Conservation (phyloP, 2,113 vertebrate genomes). For the Pandion haliaetus region DNA sequence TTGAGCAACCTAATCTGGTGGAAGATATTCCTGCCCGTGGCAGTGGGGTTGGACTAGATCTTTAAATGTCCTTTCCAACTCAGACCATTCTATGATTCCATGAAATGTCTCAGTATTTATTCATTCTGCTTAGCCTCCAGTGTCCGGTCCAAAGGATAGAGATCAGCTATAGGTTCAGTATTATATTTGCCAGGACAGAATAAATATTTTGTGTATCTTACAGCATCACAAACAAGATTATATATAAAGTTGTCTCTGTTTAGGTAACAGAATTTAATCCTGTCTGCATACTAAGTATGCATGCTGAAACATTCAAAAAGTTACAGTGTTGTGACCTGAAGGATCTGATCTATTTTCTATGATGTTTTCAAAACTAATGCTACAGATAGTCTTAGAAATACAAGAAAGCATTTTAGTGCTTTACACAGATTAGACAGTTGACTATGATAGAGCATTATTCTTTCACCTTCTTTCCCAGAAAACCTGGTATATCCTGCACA, state of each 20-base stretch:
- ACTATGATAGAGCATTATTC: background rate
- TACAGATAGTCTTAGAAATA: background rate
- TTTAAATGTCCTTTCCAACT: background rate
- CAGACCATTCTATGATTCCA: background rate
- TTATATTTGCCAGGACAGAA: background rate
- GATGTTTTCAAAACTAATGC: background rate
- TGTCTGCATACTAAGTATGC: background rate
- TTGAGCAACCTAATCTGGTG: background rate
- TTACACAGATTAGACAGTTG: background rate
- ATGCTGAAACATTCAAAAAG: background rate
- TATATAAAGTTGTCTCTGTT: background rate
- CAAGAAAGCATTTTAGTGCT: background rate
- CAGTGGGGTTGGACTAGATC: background rate
- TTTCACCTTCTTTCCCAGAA: background rate
- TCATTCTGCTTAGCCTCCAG: background rate
- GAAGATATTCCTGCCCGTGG: accelerated
- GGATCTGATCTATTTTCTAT: background rate
- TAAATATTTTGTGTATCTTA: background rate
- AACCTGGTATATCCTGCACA: background rate
- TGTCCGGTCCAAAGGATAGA: background rate
- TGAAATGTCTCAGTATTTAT: background rate
- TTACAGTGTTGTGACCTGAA: background rate
- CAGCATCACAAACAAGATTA: background rate
- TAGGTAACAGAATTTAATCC: background rate
- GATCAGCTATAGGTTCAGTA: background rate